Evolutionary conservation across 2,113 vertebrate genomes (phyloP).

Genomic region (Menura novaehollandiae): DNA sequence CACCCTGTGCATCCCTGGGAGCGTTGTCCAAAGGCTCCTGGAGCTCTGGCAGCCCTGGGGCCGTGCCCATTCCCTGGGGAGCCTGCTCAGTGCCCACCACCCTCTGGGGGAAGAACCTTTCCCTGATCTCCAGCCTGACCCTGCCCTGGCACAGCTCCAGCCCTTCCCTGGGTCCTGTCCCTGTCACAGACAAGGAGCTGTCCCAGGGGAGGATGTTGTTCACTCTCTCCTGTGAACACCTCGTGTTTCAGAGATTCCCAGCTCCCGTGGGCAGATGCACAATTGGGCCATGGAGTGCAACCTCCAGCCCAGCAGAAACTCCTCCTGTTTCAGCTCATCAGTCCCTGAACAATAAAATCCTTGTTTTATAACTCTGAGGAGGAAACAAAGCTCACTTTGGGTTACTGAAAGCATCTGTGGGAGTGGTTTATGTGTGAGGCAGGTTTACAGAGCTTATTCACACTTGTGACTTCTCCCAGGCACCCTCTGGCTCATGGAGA

Average conservation of each 20-base stretch:
- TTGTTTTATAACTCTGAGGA: background rate
- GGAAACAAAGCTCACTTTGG: background rate
- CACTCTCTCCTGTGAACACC: background rate
- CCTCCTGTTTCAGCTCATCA: background rate
- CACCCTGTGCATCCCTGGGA: background rate
- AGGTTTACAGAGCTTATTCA: background rate
- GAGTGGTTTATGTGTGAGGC: background rate
- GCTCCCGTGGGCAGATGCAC: background rate
- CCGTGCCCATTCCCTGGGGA: background rate
- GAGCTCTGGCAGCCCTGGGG: background rate
- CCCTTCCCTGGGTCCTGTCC: background rate
- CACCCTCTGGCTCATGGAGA: background rate
- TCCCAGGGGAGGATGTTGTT: background rate
- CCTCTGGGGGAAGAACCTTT: background rate
- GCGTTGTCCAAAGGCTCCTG: fast-evolving
- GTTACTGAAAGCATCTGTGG: background rate
- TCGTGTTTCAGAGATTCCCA: background rate
- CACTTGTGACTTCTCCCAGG: background rate
- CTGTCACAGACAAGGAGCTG: background rate
- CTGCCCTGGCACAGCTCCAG: background rate
- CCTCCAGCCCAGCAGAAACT: background rate
- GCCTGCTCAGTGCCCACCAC: background rate
- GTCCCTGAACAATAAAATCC: background rate
- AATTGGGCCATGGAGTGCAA: background rate
- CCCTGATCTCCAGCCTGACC: fast-evolving